A percentile compares a stretch with the other conserved stretches of the same genome.
Conservation (phyloP, 2,888 invertebrate genomes). For the Patella pellucida region DNA sequence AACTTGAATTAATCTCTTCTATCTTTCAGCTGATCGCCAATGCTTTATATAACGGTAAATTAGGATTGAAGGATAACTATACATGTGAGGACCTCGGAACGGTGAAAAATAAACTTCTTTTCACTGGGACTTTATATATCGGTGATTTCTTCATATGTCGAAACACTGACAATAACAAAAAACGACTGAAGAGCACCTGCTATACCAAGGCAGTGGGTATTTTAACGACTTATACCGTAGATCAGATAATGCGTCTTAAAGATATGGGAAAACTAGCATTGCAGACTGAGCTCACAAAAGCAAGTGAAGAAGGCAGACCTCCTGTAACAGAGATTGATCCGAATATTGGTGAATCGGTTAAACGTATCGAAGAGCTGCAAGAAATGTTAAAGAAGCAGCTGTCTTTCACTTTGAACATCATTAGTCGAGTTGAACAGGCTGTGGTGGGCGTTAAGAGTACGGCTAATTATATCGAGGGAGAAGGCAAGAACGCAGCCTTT, state of each 20-base stretch:
- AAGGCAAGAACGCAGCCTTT: background rate
- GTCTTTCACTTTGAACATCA: background rate
- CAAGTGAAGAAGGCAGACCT: background rate
- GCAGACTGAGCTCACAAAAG: background rate
- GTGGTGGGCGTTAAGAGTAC: background rate
- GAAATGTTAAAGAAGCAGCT: background rate
- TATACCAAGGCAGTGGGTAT: conserved; percentile 1
- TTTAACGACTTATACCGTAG: background rate
- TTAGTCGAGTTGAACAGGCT: background rate
- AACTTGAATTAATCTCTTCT: background rate
- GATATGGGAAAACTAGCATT: background rate
- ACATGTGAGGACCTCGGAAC: background rate
- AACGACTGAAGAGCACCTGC: background rate
- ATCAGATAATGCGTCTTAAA: background rate
- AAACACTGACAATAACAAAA: background rate
- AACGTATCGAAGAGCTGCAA: background rate
- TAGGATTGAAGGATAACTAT: background rate
- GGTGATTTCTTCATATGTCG: background rate
- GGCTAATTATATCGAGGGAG: background rate
- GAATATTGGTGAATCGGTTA: background rate
- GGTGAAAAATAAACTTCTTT: background rate
- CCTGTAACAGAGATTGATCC: background rate
- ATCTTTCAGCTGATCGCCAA: background rate
- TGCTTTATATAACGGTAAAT: background rate
- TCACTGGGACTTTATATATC: background rate